phyloP scores from a whole-genome alignment of 1,140 invertebrate species.

The Zophobas morio region DNA sequence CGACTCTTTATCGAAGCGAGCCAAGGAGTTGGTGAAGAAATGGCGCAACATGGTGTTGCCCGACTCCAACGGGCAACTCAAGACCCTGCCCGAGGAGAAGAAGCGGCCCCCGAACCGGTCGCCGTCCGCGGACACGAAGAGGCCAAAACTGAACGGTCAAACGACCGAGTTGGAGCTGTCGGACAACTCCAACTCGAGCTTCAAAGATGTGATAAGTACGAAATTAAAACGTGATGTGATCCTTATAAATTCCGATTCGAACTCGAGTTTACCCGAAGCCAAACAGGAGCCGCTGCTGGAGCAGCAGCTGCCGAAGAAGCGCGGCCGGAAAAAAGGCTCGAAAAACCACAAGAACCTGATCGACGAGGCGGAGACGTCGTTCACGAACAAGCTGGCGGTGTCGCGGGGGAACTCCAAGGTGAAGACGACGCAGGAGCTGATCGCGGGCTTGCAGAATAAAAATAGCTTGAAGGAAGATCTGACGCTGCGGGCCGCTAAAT shows the following conservation, averaged over 20 bases:
- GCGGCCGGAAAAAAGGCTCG: constrained; percentile 80
- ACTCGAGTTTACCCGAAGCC: constrained; percentile 64
- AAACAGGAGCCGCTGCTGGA: constrained; percentile 57
- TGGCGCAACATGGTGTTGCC: constrained; percentile 89
- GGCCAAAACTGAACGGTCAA: constrained; percentile 60
- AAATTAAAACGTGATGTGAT: constrained; percentile 58
- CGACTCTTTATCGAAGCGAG: constrained; percentile 86
- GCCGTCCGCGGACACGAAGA: constrained; percentile 61
- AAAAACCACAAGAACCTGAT: constrained; percentile 73
- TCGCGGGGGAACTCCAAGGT: constrained; percentile 79
- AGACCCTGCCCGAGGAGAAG: constrained; percentile 34
- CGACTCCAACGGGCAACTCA: constrained; percentile 67
- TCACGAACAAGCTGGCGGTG: constrained; percentile 77
- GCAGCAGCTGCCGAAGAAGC: constrained; percentile 71
- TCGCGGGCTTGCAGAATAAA: constrained; percentile 82
- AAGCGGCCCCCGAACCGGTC: constrained; percentile 64
- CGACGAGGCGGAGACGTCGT: constrained; percentile 70
- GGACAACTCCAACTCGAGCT: constrained; percentile 66
- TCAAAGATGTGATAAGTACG: constrained; percentile 63
- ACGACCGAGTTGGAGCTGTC: constrained; percentile 62
- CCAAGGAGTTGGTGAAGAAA: constrained; percentile 90
- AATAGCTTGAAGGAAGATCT: constrained; percentile 67
- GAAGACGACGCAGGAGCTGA: constrained; percentile 88
- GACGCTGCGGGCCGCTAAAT: constrained; percentile 64
- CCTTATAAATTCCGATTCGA: constrained; percentile 66